phyloP scores from a whole-genome alignment of 2,888 invertebrate species.

The Spodoptera picta region DNA sequence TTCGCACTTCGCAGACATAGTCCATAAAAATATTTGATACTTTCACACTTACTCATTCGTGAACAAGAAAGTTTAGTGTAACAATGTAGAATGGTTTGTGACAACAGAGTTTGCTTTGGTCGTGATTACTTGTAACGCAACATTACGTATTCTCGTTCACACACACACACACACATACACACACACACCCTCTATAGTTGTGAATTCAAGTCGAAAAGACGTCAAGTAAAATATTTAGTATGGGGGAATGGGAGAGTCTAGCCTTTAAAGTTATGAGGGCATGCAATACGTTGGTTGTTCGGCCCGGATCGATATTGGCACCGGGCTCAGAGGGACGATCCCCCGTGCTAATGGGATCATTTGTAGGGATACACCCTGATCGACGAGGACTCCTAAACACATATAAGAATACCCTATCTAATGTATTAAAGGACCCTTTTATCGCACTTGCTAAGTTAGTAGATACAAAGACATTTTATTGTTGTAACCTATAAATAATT shows the following conservation, averaged over 20 bases:
- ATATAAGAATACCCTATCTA: slow-evolving; percentile 39
- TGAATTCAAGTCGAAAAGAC: slow-evolving; percentile 10
- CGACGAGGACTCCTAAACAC: slow-evolving; percentile 59
- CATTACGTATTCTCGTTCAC: slow-evolving; percentile 31
- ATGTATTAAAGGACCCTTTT: slow-evolving; percentile 12
- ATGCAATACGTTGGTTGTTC: slow-evolving; percentile 47
- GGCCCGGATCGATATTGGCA: slow-evolving; percentile 71
- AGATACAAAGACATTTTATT: too few species aligned
- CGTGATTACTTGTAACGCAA: slow-evolving; percentile 50
- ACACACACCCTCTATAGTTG: slow-evolving; percentile 11
- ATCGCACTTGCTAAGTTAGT: not conserved
- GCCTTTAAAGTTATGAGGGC: slow-evolving; percentile 34
- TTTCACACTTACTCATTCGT: slow-evolving; percentile 51
- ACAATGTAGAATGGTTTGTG: slow-evolving; percentile 30
- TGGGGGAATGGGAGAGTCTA: slow-evolving; percentile 30
- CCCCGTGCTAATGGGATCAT: slow-evolving; percentile 76
- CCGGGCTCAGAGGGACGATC: slow-evolving; percentile 71
- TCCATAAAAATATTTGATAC: slow-evolving; percentile 31
- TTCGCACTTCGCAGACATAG: not conserved
- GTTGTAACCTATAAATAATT: too few species aligned
- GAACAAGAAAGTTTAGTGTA: slow-evolving; percentile 46
- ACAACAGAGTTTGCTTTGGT: slow-evolving; percentile 33
- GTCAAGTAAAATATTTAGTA: slow-evolving; percentile 20
- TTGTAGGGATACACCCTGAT: slow-evolving; percentile 73
- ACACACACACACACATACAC: slow-evolving; percentile 25